Conservation (phyloP, 2,113 vertebrate species). For the Anser brachyrhynchus region DNA sequence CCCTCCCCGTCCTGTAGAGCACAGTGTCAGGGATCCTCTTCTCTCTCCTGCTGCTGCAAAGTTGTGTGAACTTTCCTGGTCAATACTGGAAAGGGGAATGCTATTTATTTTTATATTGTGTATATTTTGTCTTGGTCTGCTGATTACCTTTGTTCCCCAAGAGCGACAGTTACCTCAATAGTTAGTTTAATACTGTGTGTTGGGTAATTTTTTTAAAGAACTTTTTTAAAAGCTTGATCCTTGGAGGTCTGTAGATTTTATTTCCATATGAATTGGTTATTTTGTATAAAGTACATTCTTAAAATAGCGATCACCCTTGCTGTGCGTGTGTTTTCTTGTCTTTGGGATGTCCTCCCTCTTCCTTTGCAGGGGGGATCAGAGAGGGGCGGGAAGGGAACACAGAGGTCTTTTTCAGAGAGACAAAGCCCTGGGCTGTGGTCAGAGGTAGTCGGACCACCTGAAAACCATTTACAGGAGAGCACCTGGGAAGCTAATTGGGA, state of each 20-base stretch:
- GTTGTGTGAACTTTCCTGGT: conserved; percentile 74
- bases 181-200: conserved; percentile 81
- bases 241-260: conserved; percentile 85
- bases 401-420: neutral
- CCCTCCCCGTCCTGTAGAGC: conserved; percentile 20
- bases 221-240: conserved; percentile 80
- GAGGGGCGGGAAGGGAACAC: neutral
- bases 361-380: neutral
- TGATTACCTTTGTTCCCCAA: conserved; percentile 78
- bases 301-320: conserved; percentile 74
- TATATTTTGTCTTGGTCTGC: conserved; percentile 85
- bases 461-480: conserved; percentile 19
- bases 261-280: conserved; percentile 87
- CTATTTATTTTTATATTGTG: conserved; percentile 87
- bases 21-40: conserved; percentile 68
- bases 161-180: conserved; percentile 85
- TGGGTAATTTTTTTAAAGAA: conserved; percentile 79
- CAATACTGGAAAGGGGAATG: conserved; percentile 79
- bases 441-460: neutral
- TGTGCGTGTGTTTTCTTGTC: conserved; percentile 72
- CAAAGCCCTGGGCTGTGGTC: neutral
- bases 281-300: conserved; percentile 87
- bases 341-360: conserved; percentile 34
- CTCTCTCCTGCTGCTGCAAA: conserved; percentile 71
- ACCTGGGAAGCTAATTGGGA: conserved; percentile 19